Evolutionary conservation across 2,113 vertebrate species (phyloP).

Genomic region (Elanus axillaris): DNA sequence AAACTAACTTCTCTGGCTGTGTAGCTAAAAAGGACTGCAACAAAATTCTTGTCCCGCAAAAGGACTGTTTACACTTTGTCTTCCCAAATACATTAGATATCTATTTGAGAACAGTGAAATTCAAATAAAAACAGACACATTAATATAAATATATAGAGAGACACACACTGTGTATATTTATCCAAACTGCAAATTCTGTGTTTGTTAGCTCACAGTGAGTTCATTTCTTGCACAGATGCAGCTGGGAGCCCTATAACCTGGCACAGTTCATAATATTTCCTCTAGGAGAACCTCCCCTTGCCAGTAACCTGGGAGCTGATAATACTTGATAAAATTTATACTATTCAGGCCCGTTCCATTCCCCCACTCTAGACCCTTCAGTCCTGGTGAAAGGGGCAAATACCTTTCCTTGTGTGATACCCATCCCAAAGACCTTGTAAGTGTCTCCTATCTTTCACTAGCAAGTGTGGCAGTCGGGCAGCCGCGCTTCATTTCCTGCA

Average conservation of each 20-base stretch:
- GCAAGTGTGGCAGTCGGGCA: background rate
- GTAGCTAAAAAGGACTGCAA: background rate
- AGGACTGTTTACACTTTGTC: background rate
- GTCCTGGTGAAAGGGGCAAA: background rate
- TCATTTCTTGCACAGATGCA: background rate
- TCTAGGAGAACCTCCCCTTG: background rate
- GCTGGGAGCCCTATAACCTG: background rate
- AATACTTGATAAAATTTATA: rapidly evolving
- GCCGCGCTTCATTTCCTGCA: slow-evolving; percentile 50
- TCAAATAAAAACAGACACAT: background rate
- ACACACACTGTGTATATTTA: background rate
- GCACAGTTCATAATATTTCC: background rate
- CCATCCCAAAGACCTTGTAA: slow-evolving; percentile 6
- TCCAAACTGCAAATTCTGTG: background rate
- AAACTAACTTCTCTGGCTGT: background rate
- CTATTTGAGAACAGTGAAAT: background rate
- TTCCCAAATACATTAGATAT: background rate
- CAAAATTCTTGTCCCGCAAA: background rate
- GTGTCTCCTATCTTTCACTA: slow-evolving; percentile 11
- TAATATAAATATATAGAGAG: background rate
- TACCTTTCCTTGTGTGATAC: background rate
- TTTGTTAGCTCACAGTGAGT: background rate
- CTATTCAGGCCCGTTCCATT: background rate
- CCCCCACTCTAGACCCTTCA: background rate
- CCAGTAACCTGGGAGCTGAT: background rate